phyloP scores from a whole-genome alignment of 2,888 invertebrate species.

The Panzeria rudis region DNA sequence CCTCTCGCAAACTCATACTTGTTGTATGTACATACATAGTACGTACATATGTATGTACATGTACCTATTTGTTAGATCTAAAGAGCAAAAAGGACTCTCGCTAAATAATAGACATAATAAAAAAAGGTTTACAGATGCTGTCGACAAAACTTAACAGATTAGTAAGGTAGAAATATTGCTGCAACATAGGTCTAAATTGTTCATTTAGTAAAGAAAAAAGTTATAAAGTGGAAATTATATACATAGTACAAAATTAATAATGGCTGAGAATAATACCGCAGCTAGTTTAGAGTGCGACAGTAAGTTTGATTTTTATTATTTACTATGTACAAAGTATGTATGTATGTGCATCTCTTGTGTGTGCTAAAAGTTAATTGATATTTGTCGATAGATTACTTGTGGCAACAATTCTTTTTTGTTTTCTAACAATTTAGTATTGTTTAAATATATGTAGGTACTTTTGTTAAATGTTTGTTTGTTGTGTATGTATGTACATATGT shows the following conservation, averaged over 20 bases:
- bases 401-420: no score
- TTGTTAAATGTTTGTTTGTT: background rate
- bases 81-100: constrained; percentile 70
- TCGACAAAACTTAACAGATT: constrained; percentile 49
- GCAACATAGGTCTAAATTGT: constrained; percentile 57
- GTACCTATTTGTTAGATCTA: constrained; percentile 64
- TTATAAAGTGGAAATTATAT: background rate
- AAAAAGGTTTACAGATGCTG: constrained; percentile 62
- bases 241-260: background rate
- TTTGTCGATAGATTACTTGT: no score
- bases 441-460: background rate
- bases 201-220: constrained; percentile 16
- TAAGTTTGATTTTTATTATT: constrained; percentile 43
- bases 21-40: background rate
- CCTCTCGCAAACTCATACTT: constrained; percentile 58
- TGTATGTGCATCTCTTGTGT: background rate
- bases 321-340: background rate
- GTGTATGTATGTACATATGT: background rate
- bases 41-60: background rate
- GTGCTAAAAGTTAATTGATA: no score
- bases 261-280: constrained; percentile 47
- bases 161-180: constrained; percentile 66
- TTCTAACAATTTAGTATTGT: no score
- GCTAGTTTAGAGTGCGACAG: constrained; percentile 63
- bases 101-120: constrained; percentile 49